phyloP scores from a whole-genome alignment of 2,113 vertebrate species.

The Bubo scandiacus region DNA sequence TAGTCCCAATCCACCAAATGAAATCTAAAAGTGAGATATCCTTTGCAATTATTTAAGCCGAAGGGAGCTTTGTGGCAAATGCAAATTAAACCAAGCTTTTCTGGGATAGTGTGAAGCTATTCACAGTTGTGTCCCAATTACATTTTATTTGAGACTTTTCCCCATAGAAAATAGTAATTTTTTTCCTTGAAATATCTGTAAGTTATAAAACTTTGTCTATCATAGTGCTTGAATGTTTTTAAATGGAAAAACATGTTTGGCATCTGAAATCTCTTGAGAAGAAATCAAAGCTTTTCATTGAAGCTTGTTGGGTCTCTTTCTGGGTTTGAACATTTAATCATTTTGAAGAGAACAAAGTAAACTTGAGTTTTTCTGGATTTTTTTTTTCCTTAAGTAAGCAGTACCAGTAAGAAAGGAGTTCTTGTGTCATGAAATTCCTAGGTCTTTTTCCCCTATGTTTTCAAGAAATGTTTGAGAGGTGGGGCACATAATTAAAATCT shows the following conservation, averaged over 20 bases:
- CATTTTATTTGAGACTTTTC: slow-evolving; percentile 45
- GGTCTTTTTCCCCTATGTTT: slow-evolving; percentile 22
- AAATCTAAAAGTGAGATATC: slow-evolving; percentile 41
- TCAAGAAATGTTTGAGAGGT: neutral
- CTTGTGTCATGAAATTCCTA: neutral
- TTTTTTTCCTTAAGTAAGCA: neutral
- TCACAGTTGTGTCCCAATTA: slow-evolving; percentile 24
- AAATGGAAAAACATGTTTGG: slow-evolving; percentile 31
- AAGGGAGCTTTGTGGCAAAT: slow-evolving; percentile 56
- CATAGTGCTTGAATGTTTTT: neutral
- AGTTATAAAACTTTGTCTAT: slow-evolving; percentile 29
- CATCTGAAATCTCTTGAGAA: slow-evolving; percentile 26
- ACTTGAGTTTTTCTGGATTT: neutral
- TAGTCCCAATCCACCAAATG: slow-evolving; percentile 18
- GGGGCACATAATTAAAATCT: slow-evolving; percentile 55
- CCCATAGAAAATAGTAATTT: neutral
- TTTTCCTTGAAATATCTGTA: slow-evolving; percentile 11
- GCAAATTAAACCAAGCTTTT: slow-evolving; percentile 53
- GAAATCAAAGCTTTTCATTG: slow-evolving; percentile 1
- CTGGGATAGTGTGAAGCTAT: slow-evolving; percentile 20
- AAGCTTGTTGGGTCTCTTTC: neutral
- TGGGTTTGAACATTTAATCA: neutral
- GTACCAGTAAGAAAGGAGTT: neutral
- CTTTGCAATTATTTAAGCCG: neutral
- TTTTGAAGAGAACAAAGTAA: neutral